Conservation (phyloP, 2,113 vertebrate species). For the Rafetus swinhoei region DNA sequence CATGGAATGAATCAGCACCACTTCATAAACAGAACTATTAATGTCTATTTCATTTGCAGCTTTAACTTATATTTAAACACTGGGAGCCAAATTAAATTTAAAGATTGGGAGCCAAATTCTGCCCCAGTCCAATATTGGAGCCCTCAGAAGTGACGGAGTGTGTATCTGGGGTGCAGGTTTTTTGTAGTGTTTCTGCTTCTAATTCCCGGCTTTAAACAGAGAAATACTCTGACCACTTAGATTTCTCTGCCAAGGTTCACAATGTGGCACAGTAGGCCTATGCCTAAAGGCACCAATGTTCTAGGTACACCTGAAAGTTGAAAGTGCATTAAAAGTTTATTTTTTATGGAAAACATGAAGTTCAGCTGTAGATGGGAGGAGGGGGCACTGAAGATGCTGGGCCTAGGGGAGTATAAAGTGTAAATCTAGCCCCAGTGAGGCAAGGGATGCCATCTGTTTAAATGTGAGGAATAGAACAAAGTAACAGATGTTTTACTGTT, state of each 20-base stretch:
- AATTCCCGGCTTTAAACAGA: neutral
- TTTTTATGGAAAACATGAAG: too few species aligned
- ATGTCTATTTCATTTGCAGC: neutral
- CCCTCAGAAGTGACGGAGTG: neutral
- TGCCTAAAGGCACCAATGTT: too few species aligned
- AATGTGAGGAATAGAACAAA: neutral
- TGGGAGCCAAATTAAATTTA: neutral
- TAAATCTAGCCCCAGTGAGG: neutral
- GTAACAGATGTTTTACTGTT: neutral
- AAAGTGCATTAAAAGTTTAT: too few species aligned
- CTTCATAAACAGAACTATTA: neutral
- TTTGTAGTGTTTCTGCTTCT: neutral
- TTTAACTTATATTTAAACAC: neutral
- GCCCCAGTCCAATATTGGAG: rapidly evolving
- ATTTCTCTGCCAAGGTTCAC: neutral
- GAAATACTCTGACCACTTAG: neutral
- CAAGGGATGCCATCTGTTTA: neutral
- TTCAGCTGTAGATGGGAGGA: too few species aligned
- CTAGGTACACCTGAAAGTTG: too few species aligned
- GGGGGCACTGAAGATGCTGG: too few species aligned
- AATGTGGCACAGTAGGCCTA: neutral
- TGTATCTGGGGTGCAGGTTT: neutral
- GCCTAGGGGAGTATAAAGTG: too few species aligned
- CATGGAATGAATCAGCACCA: slow-evolving; percentile 21
- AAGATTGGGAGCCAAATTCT: neutral